Evolutionary conservation across 2,888 invertebrate species (phyloP), one percentile per base, ranked within the genome.

Genomic region (Silvanus unidentatus): DNA sequence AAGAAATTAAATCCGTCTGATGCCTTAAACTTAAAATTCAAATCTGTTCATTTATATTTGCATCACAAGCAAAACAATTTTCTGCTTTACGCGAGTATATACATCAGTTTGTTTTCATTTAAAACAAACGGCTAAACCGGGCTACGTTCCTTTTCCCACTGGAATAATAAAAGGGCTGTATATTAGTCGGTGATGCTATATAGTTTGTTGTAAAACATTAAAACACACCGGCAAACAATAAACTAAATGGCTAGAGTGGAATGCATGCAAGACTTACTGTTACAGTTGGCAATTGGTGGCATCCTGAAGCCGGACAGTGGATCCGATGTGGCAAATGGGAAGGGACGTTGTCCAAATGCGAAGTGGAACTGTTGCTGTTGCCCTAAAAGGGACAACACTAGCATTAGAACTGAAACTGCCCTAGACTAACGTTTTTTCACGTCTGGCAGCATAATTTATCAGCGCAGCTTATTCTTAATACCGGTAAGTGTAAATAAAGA

Each of bases 351-450:
- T 34, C 89, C 88, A 59, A 88, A 88, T 64, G 90, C 90, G 75
- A 93, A 91, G 76, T 93, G 91, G 74, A 93, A 92, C 78, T 92
- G 92, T 75, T 93, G 92, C 76, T 93, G 93, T 75, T 90, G 90
- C 77, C 93, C 93, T 93, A 87, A 77, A 81, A 90, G 83, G 75
- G 88, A 88, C 75, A 89, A 79, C 86, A 89, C 88, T 89, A 74
- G n/a, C 4, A 37, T 37, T 37, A 37, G 37, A 37, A 37, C 37
- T 37, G 37, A 37, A 37, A 69, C 70, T 69, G 69, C 58, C 60
- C 69, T 58, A 55, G 51, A 55, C 57, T 59, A 56, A 43, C 29
- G 32, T 32, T 32, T n/a, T 22, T 22, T 22, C 22, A 22, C 22
- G 8, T 3, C 22, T 5, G 3, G 22, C 22, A 22, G n/a, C n/a